A percentile compares a stretch with the other conserved stretches of the same genome.
These are phyloP conservation scores for Pangasius krempfi DNA, from an alignment of 2,797 vertebrate species.

Conservation along the genomic window DNA sequence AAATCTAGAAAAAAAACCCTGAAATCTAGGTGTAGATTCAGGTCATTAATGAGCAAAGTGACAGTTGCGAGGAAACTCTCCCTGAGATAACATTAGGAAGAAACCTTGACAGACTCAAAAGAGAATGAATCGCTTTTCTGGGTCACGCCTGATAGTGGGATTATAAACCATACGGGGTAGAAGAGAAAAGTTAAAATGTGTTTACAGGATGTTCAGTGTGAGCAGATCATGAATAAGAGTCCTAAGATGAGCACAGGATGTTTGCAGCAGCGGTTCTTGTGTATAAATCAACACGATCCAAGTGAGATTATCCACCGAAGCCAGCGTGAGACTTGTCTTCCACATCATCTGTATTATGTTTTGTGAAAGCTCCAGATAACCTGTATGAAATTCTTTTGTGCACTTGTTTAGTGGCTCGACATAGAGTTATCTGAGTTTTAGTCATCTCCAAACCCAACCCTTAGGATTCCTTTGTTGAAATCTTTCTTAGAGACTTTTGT, in stretches of 20 bases:
- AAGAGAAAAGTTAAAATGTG: neutral
- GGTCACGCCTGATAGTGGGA: neutral
- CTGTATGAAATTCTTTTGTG: neutral
- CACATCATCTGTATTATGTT: neutral
- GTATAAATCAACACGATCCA: neutral
- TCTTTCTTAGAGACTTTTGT: neutral
- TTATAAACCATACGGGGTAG: neutral
- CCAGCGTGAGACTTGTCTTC: neutral
- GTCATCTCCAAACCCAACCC: neutral
- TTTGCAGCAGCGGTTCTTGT: neutral
- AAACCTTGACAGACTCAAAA: neutral
- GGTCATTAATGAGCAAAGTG: neutral
- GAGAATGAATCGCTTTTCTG: neutral
- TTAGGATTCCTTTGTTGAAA: neutral
- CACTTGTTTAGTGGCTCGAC: no score
- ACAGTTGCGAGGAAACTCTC: neutral
- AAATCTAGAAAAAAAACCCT: no score
- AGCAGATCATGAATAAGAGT: neutral
- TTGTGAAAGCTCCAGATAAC: neutral
- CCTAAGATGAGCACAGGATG: neutral
- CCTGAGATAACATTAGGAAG: neutral
- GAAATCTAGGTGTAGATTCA: neutral
- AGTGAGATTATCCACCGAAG: neutral
- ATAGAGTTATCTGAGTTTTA: neutral
- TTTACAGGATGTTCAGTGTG: neutral